Conservation (phyloP, 2,113 vertebrate species). For the Smithornis capensis region DNA sequence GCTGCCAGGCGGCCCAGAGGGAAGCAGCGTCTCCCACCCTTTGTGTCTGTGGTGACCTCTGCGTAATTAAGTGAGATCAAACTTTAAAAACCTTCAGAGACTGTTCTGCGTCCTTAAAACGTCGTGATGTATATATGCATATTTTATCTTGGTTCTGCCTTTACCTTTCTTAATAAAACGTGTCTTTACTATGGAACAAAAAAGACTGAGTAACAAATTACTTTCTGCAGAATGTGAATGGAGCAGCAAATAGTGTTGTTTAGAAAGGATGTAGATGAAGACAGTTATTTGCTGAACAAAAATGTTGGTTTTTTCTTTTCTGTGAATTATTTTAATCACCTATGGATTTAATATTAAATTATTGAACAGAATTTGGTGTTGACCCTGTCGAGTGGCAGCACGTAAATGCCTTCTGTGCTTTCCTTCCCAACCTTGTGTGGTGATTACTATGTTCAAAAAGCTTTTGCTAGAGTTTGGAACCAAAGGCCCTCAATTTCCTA, state of each 20-base stretch:
- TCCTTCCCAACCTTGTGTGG: neutral
- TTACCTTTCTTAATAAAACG: neutral
- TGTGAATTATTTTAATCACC: neutral
- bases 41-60: neutral
- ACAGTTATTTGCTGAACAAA: neutral
- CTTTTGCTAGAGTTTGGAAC: neutral
- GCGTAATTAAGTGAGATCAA: neutral
- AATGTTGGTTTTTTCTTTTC: rapidly evolving
- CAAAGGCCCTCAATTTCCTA: neutral
- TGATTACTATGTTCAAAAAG: neutral
- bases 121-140: rapidly evolving
- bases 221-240: neutral
- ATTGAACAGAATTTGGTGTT: neutral
- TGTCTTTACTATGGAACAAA: neutral
- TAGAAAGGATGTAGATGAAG: neutral
- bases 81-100: neutral
- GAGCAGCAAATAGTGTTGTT: neutral
- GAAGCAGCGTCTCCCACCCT: too few relatives aligned
- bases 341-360: neutral
- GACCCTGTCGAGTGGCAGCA: too few relatives aligned
- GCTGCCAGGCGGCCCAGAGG: neutral
- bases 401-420: neutral
- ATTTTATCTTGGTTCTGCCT: neutral
- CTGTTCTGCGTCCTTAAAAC: neutral
- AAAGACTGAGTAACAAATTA: neutral